phyloP scores from a whole-genome alignment of 2,888 invertebrate genomes.

The Calameuta pallipes region DNA sequence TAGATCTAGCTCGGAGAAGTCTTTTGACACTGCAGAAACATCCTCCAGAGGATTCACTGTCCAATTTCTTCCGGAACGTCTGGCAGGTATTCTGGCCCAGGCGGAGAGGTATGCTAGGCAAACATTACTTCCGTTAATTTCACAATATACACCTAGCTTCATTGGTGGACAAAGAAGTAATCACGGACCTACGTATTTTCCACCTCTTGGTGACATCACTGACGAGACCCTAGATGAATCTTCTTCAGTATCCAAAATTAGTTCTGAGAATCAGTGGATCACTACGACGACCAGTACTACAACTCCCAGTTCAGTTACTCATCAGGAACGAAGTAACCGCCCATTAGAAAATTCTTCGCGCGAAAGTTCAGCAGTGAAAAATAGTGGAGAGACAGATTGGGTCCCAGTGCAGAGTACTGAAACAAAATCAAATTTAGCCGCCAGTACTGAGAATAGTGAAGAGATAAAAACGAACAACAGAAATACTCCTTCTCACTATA shows the following conservation, averaged over 20 bases:
- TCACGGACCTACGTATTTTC: slow-evolving; percentile 74
- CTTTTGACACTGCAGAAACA: slow-evolving; percentile 52
- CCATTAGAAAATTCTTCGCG: not conserved
- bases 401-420: not conserved
- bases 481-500: not conserved
- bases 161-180: slow-evolving; percentile 60
- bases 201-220: slow-evolving; percentile 66
- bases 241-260: not conserved
- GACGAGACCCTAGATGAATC: slow-evolving; percentile 19
- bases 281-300: not conserved
- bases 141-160: slow-evolving; percentile 82
- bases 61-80: slow-evolving; percentile 81
- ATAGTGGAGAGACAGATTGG: not conserved
- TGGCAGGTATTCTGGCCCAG: slow-evolving; percentile 83
- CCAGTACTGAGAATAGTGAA: not conserved
- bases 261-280: not conserved
- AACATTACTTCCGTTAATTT: slow-evolving; percentile 80
- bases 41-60: slow-evolving; percentile 70
- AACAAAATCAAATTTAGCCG: slow-evolving; percentile 10
- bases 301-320: not conserved
- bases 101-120: slow-evolving; percentile 85
- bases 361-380: slow-evolving; percentile 5
- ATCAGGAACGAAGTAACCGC: not conserved
- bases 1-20: slow-evolving; percentile 43
- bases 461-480: not conserved